These are phyloP conservation scores for Hesperia comma DNA, from an alignment of 2,888 invertebrate genomes.

Conservation along the genomic window DNA sequence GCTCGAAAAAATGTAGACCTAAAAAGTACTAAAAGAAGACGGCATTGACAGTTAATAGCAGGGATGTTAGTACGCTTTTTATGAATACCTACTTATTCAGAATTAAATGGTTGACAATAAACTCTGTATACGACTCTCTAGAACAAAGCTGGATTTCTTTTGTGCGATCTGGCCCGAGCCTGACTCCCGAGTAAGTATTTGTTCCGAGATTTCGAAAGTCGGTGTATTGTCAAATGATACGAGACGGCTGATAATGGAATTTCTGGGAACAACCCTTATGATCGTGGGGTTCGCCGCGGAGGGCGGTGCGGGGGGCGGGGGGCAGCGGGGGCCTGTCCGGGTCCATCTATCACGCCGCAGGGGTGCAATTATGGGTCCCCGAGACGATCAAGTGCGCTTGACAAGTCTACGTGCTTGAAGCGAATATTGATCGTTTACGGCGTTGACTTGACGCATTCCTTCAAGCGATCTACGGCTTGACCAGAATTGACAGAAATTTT, in stretches of 20 bases:
- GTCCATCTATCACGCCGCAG: conserved; percentile 78
- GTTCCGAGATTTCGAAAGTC: conserved; percentile 57
- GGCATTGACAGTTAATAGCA: conserved; percentile 12
- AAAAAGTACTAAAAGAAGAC: background rate
- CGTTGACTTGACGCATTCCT: too few species aligned
- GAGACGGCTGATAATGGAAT: conserved; percentile 74
- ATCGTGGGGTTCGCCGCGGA: conserved; percentile 66
- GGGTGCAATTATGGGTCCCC: too few species aligned
- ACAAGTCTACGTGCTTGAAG: too few species aligned
- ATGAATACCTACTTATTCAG: conserved; percentile 17
- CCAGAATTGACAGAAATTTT: too few species aligned
- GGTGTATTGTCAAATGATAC: conserved; percentile 67
- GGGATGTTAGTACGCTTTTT: conserved; percentile 7
- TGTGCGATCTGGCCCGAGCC: conserved; percentile 37
- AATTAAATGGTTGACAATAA: conserved; percentile 33
- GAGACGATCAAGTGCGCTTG: too few species aligned
- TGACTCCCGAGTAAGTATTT: conserved; percentile 39
- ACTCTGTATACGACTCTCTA: conserved; percentile 36
- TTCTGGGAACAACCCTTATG: conserved; percentile 81
- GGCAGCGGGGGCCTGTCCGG: conserved; percentile 46
- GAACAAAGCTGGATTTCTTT: conserved; percentile 42
- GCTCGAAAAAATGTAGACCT: background rate
- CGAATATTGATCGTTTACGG: too few species aligned
- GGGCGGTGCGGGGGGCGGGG: conserved; percentile 51
- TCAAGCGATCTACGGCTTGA: too few species aligned